These are phyloP conservation scores for Pseudobourletiella spinata DNA, from an alignment of 1,140 invertebrate genomes.

Conservation along the genomic window DNA sequence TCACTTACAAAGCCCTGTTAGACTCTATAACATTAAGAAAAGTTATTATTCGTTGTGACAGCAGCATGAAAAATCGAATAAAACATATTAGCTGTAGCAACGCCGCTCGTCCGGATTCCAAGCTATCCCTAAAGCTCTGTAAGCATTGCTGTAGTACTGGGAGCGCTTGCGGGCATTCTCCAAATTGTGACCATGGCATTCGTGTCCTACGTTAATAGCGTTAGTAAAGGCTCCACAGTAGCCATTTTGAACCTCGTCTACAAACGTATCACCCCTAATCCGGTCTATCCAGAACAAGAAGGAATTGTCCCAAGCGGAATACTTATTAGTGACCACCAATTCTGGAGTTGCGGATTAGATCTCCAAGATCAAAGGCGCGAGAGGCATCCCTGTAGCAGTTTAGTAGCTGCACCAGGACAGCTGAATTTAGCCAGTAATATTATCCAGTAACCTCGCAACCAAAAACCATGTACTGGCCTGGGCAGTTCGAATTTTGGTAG, in stretches of 20 bases:
- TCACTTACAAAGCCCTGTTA: too few relatives aligned
- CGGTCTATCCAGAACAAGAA: slow-evolving; percentile 22
- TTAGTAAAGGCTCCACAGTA: slow-evolving; percentile 24
- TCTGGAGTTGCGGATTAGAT: slow-evolving; percentile 11
- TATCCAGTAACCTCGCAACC: slow-evolving; percentile 16
- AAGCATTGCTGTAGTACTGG: slow-evolving; percentile 12
- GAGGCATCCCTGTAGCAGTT: slow-evolving; percentile 16
- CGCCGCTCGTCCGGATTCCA: slow-evolving; percentile 14
- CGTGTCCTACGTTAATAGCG: slow-evolving; percentile 20
- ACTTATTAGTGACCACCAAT: slow-evolving; percentile 16
- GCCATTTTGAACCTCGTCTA: neutral
- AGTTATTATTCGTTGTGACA: too few relatives aligned
- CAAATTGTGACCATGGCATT: neutral
- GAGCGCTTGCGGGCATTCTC: slow-evolving; percentile 9
- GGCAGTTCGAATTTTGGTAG: neutral
- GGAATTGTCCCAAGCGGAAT: slow-evolving; percentile 10
- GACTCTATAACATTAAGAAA: too few relatives aligned
- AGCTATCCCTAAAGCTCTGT: slow-evolving; percentile 17
- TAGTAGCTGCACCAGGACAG: slow-evolving; percentile 26
- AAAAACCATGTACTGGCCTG: neutral
- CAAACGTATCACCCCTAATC: slow-evolving; percentile 6
- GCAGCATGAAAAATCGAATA: too few relatives aligned
- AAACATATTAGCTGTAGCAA: slow-evolving; percentile 12
- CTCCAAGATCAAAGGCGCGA: slow-evolving; percentile 8
- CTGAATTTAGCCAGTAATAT: slow-evolving; percentile 30